A percentile compares a stretch with the other conserved stretches of the same genome.
Evolutionary conservation across 2,113 vertebrate species (phyloP).

Genomic region (Psilopogon haemacephalus): DNA sequence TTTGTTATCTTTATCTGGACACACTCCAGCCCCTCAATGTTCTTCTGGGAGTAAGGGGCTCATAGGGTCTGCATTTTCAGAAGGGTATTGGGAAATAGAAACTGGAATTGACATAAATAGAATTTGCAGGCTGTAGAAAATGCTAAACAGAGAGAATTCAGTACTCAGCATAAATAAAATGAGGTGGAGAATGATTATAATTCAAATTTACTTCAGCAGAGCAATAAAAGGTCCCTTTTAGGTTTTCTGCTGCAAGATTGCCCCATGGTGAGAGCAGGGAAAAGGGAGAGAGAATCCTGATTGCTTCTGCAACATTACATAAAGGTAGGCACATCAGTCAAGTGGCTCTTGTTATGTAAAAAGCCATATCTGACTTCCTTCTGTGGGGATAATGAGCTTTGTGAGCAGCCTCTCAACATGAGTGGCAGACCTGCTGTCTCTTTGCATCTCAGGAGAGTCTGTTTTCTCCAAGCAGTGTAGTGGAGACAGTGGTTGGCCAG

Average conservation of each 20-base stretch:
- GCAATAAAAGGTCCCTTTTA: neutral
- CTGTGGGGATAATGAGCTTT: neutral
- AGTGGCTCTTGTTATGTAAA: neutral
- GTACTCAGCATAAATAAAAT: neutral
- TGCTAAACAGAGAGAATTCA: neutral
- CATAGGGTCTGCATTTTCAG: neutral
- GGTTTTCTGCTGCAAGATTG: neutral
- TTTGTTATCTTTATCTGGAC: too few relatives aligned
- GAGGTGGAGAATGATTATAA: neutral
- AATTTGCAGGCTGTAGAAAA: neutral
- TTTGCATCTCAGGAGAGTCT: neutral
- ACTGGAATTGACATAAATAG: neutral
- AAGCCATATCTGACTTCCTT: neutral
- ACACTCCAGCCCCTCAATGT: too few relatives aligned
- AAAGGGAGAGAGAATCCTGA: neutral
- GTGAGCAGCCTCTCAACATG: rapidly evolving
- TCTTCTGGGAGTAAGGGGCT: too few relatives aligned
- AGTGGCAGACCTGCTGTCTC: neutral
- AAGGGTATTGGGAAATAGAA: neutral
- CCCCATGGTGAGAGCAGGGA: neutral
- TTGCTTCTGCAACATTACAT: neutral
- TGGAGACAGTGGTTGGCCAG: too few relatives aligned
- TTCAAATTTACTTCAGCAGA: neutral
- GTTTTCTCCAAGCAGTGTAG: neutral
- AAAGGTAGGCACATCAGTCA: neutral